Evolutionary conservation across 2,888 invertebrate species (phyloP), one percentile per base, ranked within the genome.

Genomic region (Julus scandinavius): DNA sequence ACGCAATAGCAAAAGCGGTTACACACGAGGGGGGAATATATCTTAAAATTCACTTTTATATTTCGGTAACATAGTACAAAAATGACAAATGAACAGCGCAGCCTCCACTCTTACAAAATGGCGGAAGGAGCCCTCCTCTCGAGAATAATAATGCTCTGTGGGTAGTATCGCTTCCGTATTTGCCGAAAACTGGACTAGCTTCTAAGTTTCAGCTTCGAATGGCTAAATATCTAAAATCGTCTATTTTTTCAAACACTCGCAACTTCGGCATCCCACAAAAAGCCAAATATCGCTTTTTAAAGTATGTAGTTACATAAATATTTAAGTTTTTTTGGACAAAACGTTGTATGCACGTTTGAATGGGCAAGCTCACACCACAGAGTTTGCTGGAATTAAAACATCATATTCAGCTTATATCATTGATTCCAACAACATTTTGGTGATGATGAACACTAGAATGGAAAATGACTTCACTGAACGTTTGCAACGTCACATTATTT

Each of bases 1-100:
- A 63, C 63, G 63, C 63, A 63, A 63, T 63, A 63, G 63, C 63
- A 63, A 63, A 63, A 63, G 63, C 63, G 20, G 63, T 63, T 63
- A 63, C 63, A n/a, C 63, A 63, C 63, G 63, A 63, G 63, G 63
- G 63, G 54, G 63, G 63, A 63, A 63, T 63, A 63, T 63, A 63
- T 63, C 20, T 63, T n/a, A 20, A 29, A 63, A 9, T 63, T 63
- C 20, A 63, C 63, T 63, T 63, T n/a, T 20, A 63, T 63, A 20
- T 63, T 63, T 63, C 20, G 20, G 20, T 63, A 63, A 63, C 63
- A 63, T 63, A 63, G 63, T 63, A 63, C 63, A 63, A 63, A 63
- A 63, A 63, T 63, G 63, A 63, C 63, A 63, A 63, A 63, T 63
- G 7, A 63, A 63, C 6, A 63, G 63, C 20, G 20, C 63, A 63